These are phyloP conservation scores for Psylliodes chrysocephalus DNA, from an alignment of 2,888 invertebrate genomes.

Conservation along the genomic window DNA sequence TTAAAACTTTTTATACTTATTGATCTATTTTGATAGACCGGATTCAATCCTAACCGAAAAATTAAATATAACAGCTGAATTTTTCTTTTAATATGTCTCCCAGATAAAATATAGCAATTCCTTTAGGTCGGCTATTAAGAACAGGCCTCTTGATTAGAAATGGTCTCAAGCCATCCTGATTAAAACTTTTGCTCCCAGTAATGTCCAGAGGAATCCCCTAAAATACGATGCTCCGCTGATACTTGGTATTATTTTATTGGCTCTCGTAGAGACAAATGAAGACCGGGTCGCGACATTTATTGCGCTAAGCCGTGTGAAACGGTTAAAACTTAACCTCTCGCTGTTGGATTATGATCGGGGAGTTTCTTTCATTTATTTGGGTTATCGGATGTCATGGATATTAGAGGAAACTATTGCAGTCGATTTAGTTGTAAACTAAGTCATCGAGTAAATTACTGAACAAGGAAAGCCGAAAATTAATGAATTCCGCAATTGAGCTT, in stretches of 20 bases:
- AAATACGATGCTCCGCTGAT: constrained; percentile 58
- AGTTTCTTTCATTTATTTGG: no score
- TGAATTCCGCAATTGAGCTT: no score
- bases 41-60: no score
- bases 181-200: constrained; percentile 59
- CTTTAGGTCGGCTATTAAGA: constrained; percentile 46
- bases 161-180: constrained; percentile 57
- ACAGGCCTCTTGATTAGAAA: constrained; percentile 64
- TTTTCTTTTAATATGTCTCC: not conserved
- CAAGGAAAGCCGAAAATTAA: no score
- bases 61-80: no score
- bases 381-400: no score
- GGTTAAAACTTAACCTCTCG: constrained; percentile 5
- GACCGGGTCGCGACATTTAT: constrained; percentile 65
- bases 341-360: not conserved
- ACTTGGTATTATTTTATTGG: constrained; percentile 65
- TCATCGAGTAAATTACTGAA: no score
- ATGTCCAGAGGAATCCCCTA: constrained; percentile 58
- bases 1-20: no score
- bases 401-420: no score
- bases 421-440: no score
- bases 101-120: constrained; percentile 35
- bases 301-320: constrained; percentile 47
- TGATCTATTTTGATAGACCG: no score
- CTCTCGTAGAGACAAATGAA: constrained; percentile 64